Evolutionary conservation across 2,113 vertebrate genomes (phyloP).

Genomic region (Corythornis cristatus): DNA sequence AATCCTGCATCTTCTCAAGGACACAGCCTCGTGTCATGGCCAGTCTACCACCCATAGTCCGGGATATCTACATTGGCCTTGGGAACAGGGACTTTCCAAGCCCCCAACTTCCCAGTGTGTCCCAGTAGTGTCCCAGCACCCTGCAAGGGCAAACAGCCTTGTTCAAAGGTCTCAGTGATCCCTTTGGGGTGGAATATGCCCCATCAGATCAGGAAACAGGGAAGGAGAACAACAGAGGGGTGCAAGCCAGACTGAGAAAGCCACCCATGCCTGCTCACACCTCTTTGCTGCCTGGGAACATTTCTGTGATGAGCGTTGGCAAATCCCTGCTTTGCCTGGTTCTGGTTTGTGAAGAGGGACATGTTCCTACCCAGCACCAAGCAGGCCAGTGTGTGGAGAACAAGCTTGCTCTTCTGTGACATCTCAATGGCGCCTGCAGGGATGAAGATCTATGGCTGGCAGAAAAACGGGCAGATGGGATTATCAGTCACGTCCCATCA

Average conservation of each 20-base stretch:
- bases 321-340: not conserved
- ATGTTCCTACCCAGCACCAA: fast-evolving
- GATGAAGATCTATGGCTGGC: not conserved
- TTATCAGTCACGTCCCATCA: not conserved
- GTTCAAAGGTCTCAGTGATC: not conserved
- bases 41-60: not conserved
- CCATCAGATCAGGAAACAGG: not conserved
- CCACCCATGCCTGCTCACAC: not conserved
- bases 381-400: fast-evolving
- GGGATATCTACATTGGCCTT: fast-evolving
- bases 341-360: not conserved
- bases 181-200: not conserved
- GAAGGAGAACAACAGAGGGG: not conserved
- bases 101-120: fast-evolving
- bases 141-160: not conserved
- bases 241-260: not conserved
- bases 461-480: not conserved
- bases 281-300: not conserved
- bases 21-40: not conserved
- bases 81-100: not conserved
- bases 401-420: not conserved
- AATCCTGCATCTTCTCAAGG: not conserved
- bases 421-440: fast-evolving
- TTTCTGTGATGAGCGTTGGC: not conserved
- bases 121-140: too few species aligned